Conservation (phyloP, 1,140 invertebrate genomes). For the Rhyacophila brunnea region DNA sequence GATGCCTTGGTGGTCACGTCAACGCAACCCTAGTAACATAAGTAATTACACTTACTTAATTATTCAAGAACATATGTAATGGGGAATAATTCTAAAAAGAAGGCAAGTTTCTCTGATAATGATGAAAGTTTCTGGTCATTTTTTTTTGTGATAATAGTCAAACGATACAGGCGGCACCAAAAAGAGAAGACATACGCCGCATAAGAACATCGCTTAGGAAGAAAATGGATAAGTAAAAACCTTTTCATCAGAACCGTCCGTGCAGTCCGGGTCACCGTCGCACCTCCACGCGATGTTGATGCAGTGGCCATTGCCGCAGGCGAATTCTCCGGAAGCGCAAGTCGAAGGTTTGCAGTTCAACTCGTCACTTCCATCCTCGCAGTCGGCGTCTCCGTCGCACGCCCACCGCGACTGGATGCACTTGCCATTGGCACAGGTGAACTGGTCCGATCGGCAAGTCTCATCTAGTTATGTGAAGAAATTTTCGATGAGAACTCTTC, state of each 20-base stretch:
- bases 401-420: slow-evolving; percentile 86
- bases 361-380: slow-evolving; percentile 80
- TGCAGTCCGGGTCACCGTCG: slow-evolving; percentile 83
- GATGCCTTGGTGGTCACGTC: slow-evolving; percentile 53
- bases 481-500: too few species aligned
- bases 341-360: slow-evolving; percentile 67
- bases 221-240: too few species aligned
- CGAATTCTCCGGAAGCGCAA: slow-evolving; percentile 70
- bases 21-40: slow-evolving; percentile 55
- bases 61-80: too few species aligned
- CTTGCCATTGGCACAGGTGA: slow-evolving; percentile 83
- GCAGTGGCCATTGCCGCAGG: slow-evolving; percentile 67
- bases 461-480: slow-evolving; percentile 59
- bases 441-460: slow-evolving; percentile 84
- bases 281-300: slow-evolving; percentile 76
- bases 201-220: too few species aligned
- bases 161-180: too few species aligned
- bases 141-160: too few species aligned
- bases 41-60: too few species aligned
- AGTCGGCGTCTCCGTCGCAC: slow-evolving; percentile 87
- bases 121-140: too few species aligned
- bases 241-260: slow-evolving; percentile 76
- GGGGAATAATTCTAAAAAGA: too few species aligned
- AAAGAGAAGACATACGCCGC: too few species aligned
- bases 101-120: too few species aligned